Conservation (phyloP, 37 sponge, comb jelly and placozoan species). For the Beroe forskalii region DNA sequence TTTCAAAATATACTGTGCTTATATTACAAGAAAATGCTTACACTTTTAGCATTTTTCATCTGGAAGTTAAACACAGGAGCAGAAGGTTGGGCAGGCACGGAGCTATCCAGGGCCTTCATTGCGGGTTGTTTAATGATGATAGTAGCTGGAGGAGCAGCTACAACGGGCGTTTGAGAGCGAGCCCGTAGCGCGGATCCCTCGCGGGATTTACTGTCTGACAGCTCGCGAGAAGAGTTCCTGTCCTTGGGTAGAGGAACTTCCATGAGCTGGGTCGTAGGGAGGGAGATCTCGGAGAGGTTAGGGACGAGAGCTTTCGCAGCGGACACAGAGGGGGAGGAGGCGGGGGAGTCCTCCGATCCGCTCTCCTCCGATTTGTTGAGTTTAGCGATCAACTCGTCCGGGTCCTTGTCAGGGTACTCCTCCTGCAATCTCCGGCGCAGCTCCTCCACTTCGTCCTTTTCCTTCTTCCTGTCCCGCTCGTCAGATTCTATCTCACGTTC, state of each 20-base stretch:
- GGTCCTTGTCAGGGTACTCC: conserved; percentile 63
- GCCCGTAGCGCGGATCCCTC: not conserved
- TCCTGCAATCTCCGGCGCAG: not conserved
- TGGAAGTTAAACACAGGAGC: conserved; percentile 52
- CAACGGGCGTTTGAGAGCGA: not conserved
- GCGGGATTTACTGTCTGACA: not conserved
- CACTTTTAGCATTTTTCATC: conserved; percentile 22
- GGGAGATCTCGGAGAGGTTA: conserved; percentile 20
- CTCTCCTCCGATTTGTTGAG: conserved; percentile 62
- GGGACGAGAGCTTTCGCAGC: conserved; percentile 14
- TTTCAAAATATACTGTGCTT: no score
- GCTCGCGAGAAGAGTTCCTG: not conserved
- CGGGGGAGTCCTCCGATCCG: not conserved
- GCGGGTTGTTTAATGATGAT: conserved; percentile 61
- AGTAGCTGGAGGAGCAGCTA: conserved; percentile 35
- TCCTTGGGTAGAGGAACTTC: not conserved
- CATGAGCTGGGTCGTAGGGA: conserved; percentile 14
- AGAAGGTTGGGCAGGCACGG: not conserved
- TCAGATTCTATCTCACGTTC: conserved; percentile 88
- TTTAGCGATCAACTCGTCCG: conserved; percentile 56
- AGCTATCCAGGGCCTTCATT: conserved; percentile 42
- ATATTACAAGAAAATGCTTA: no score
- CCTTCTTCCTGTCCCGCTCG: conserved; percentile 81
- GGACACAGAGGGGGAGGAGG: not conserved
- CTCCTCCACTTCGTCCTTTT: conserved; percentile 81